phyloP scores from a whole-genome alignment of 2,113 vertebrate genomes.

The Cacatua alba region DNA sequence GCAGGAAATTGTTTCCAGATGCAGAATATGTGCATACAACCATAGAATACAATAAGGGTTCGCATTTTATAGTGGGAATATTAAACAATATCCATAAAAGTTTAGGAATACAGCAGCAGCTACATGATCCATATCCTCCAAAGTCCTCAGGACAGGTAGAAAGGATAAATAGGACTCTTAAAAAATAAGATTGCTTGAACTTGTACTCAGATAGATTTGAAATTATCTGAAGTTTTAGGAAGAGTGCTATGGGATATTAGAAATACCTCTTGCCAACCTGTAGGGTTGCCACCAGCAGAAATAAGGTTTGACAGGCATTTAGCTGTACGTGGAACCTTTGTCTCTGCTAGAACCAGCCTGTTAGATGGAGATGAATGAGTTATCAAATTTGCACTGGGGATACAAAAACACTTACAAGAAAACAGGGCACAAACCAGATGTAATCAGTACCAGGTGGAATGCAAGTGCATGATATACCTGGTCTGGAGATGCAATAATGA shows the following conservation, averaged over 20 bases:
- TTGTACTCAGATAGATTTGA: neutral
- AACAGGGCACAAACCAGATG: neutral
- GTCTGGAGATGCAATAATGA: neutral
- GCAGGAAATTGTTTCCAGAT: fast-evolving
- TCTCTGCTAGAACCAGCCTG: neutral
- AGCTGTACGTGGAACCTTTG: neutral
- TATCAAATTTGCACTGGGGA: neutral
- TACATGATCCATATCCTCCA: neutral
- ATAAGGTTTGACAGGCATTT: neutral
- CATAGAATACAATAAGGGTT: neutral
- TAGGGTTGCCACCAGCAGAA: neutral
- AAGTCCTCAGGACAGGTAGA: neutral
- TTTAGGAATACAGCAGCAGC: neutral
- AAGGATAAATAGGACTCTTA: neutral
- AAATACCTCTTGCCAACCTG: neutral
- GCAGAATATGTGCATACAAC: neutral
- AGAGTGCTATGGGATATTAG: neutral
- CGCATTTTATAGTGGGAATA: neutral
- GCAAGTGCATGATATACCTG: neutral
- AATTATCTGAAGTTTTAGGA: neutral
- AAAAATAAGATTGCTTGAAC: neutral
- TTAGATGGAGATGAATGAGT: neutral
- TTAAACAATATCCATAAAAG: neutral
- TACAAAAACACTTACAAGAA: neutral
- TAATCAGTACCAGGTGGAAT: neutral